Conservation (phyloP, 2,888 invertebrate genomes). For the Eristalis arbustorum region DNA sequence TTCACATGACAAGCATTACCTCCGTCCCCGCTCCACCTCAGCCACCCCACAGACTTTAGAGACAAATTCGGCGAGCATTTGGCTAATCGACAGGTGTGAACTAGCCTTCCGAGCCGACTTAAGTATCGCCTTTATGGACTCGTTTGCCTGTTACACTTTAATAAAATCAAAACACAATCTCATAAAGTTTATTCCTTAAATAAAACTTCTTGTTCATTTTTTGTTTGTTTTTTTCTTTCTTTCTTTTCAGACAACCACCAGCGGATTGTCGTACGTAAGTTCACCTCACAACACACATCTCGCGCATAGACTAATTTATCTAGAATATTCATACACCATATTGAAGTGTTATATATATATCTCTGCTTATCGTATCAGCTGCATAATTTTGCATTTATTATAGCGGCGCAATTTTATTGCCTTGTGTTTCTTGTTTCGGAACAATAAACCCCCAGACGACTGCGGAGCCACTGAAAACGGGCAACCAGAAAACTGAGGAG, state of each 20-base stretch:
- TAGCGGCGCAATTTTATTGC: constrained; percentile 39
- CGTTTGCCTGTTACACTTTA: not conserved
- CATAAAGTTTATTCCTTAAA: not conserved
- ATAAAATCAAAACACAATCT: not conserved
- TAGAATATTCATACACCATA: constrained; percentile 33
- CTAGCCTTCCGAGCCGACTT: not conserved
- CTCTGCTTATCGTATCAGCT: constrained; percentile 29
- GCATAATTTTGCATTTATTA: constrained; percentile 53
- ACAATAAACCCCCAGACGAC: constrained; percentile 7
- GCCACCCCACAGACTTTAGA: too few relatives aligned
- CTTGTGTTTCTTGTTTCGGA: constrained; percentile 45
- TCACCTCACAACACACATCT: not conserved
- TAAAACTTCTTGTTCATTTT: not conserved
- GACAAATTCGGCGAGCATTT: not conserved
- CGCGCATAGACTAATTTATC: constrained; percentile 13
- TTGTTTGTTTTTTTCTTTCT: not conserved
- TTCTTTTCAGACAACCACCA: constrained; percentile 28
- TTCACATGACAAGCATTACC: not conserved
- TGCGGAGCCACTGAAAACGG: not conserved
- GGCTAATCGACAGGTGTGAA: not conserved
- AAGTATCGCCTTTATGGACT: not conserved
- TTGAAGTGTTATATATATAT: constrained; percentile 30
- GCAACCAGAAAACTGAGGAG: not conserved
- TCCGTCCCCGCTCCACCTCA: too few relatives aligned
- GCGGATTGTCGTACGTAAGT: constrained; percentile 32